A percentile compares a stretch with the other conserved stretches of the same genome.
Conservation (phyloP, 2,113 vertebrate genomes). For the Sceloporus tristichus region DNA sequence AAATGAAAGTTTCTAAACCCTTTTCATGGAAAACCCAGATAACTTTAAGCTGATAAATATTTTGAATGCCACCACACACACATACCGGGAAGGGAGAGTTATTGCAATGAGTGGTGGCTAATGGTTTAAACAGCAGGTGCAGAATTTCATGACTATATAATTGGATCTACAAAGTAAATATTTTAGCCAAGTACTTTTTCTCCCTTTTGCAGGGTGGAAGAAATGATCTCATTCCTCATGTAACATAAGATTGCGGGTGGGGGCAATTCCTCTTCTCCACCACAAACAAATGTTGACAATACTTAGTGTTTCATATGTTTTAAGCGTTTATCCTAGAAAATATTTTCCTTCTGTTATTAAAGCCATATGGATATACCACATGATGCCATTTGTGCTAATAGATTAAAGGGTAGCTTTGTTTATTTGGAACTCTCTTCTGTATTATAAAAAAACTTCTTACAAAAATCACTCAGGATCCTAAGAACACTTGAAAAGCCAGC, state of each 20-base stretch:
- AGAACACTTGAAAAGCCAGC: constrained; percentile 13
- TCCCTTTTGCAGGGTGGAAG: constrained; percentile 49
- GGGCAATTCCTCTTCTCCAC: neutral
- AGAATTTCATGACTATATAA: constrained; percentile 78
- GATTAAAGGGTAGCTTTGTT: constrained; percentile 66
- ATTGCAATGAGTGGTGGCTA: constrained; percentile 61
- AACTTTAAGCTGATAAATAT: constrained; percentile 76
- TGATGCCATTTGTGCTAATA: constrained; percentile 51
- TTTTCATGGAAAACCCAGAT: constrained; percentile 79
- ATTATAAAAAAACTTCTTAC: constrained; percentile 38
- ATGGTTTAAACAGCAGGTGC: constrained; percentile 85
- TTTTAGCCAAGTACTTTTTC: constrained; percentile 70
- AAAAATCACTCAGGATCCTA: constrained; percentile 57
- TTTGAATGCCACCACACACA: constrained; percentile 48
- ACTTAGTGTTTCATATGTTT: constrained; percentile 75
- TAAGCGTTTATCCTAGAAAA: constrained; percentile 67
- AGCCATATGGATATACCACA: constrained; percentile 78
- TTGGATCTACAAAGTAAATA: constrained; percentile 71
- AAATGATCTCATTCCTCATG: constrained; percentile 76
- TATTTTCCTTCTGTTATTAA: constrained; percentile 75
- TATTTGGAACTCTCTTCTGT: constrained; percentile 57
- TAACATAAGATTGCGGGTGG: constrained; percentile 56
- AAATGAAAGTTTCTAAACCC: constrained; percentile 70
- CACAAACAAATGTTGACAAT: constrained; percentile 72
- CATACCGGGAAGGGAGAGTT: constrained; percentile 32